Evolutionary conservation across 2,888 invertebrate genomes (phyloP), one percentile per base, ranked within the genome.

Genomic region (Drosophila crucigera): DNA sequence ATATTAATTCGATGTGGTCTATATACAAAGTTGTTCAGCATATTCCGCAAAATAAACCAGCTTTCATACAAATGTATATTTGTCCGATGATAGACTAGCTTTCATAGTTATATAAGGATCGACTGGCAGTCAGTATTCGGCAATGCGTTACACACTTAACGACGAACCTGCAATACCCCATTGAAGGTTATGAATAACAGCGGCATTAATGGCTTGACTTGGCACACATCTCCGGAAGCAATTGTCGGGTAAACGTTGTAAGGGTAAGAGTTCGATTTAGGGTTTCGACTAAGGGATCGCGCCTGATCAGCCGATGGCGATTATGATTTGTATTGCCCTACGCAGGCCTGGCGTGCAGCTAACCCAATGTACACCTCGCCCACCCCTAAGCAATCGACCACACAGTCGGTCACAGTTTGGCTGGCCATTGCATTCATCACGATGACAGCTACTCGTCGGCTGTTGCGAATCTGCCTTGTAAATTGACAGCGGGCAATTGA

Each of bases 401-500:
- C 80, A 76, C 80, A 76, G 54, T 30, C 53, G 25, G 69, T 30
- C 55, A 53, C 11, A 19, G 31, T 30, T 43, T 39, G 19, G 31
- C 47, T 28, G 55, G 58, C 22, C 52, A 81, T 82, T 73, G 76
- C 78, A 86, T 91, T 81, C 90, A 89, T 89, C 91, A 91, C 76
- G 78, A 68, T 88, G 87, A 88, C 87, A 88, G 87, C 87, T 88
- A 84, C 81, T 85, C 90, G 90, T 86, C 89, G 61, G 63, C 25
- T 61, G 50, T 53, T 22, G 65, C 39, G 76, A 78, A 79, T 79
- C 79, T 76, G 85, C 72, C 82, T 79, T 81, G 90, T 91, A 92
- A 92, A 92, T 92, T 92, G 92, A 92, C 91, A 92, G 85, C 58
- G 74, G 80, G 84, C 73, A 92, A 92, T 92, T 92, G 91, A 92